These are phyloP conservation scores for Oreonectes daqikongensis DNA, from an alignment of 2,797 vertebrate genomes.

Conservation along the genomic window DNA sequence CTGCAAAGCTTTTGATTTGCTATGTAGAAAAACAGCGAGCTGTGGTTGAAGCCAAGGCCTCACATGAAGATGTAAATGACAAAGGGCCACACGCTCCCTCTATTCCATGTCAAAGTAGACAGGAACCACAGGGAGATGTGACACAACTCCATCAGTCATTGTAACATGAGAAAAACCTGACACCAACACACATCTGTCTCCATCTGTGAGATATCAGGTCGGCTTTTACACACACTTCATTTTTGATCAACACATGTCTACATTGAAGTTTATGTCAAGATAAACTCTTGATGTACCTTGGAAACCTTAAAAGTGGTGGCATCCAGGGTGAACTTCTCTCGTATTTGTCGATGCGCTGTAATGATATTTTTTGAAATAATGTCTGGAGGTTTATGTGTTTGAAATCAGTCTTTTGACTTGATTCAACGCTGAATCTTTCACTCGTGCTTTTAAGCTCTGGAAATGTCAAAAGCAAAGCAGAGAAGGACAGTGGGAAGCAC, in stretches of 20 bases:
- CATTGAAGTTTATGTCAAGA: constrained; percentile 21
- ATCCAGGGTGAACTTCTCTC: constrained; percentile 2
- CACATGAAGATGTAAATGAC: constrained; percentile 45
- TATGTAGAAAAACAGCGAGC: background rate
- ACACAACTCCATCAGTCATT: constrained; percentile 41
- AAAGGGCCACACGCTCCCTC: constrained; percentile 8
- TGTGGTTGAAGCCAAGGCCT: constrained; percentile 14
- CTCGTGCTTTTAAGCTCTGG: constrained; percentile 26
- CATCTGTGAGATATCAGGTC: constrained; percentile 49
- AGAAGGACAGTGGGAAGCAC: constrained; percentile 9
- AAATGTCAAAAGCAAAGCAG: constrained; percentile 15
- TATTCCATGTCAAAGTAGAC: constrained; percentile 18
- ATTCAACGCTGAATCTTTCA: constrained; percentile 24
- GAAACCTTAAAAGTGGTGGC: background rate
- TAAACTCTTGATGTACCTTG: background rate
- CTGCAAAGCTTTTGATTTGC: background rate
- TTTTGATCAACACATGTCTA: constrained; percentile 36
- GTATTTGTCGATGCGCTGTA: constrained; percentile 19
- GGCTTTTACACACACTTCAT: constrained; percentile 10
- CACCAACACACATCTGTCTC: constrained; percentile 38
- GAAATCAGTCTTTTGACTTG: constrained; percentile 21
- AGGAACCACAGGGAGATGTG: constrained; percentile 31
- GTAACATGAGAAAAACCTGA: constrained; percentile 32
- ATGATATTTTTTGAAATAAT: constrained; percentile 29
- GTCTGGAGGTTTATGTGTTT: constrained; percentile 26